Percentiles rank a stretch among this genome's conserved stretches.
Conservation (phyloP, 1,140 invertebrate species). For the Melitaea cinxia region DNA sequence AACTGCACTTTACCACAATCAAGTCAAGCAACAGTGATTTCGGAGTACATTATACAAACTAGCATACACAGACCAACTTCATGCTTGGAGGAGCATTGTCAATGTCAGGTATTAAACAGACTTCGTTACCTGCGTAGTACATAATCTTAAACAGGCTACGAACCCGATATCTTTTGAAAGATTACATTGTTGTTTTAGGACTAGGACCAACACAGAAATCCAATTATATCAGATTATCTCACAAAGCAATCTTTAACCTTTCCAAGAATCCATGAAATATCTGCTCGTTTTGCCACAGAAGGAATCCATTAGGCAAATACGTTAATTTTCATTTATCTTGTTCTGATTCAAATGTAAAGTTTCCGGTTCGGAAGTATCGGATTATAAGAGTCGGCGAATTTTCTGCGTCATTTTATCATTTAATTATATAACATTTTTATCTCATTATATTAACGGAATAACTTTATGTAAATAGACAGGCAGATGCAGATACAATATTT, state of each 20-base stretch:
- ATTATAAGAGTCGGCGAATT: not conserved
- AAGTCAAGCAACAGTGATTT: not conserved
- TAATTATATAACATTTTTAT: not conserved
- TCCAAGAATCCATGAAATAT: too few species aligned
- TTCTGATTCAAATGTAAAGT: too few species aligned
- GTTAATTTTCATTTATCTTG: too few species aligned
- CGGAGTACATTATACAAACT: not conserved
- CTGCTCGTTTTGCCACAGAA: too few species aligned
- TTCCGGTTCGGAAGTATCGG: too few species aligned
- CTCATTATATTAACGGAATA: not conserved
- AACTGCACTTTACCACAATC: not conserved
- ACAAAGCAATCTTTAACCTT: not conserved
- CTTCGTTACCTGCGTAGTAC: not conserved
- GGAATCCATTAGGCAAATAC: too few species aligned
- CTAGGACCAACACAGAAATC: not conserved
- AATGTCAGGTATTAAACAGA: not conserved
- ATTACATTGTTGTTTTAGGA: not conserved
- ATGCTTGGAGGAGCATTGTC: conserved; percentile 2
- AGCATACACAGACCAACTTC: not conserved
- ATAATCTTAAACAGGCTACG: not conserved
- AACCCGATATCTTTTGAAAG: not conserved
- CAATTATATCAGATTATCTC: not conserved
- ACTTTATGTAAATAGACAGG: not conserved
- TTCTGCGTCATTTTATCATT: not conserved
- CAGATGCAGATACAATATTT: too few species aligned